Conservation (phyloP, 2,113 vertebrate genomes). For the human region GRCh38 chr6:84356001-84356500, state of each 20-base stretch:
- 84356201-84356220: neutral
- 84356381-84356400: neutral
- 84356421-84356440: neutral
- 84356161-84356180: neutral
- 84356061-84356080: neutral
- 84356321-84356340: neutral
- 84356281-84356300: neutral
- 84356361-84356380: neutral
- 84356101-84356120: neutral
- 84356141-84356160: neutral
- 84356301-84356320: neutral
- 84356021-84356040: neutral
- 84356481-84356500: neutral
- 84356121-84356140: neutral
- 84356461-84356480: neutral
- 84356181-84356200: neutral
- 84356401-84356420: neutral
- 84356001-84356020: neutral
- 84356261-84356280: neutral
- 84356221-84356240: slow-evolving; percentile 18
- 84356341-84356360: neutral
- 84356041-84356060: neutral
- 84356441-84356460: neutral
- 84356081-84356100: neutral
- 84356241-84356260: neutral